Base-by-base conservation (phyloP, 2,888 invertebrate species). In the Julus scanicus region DNA sequence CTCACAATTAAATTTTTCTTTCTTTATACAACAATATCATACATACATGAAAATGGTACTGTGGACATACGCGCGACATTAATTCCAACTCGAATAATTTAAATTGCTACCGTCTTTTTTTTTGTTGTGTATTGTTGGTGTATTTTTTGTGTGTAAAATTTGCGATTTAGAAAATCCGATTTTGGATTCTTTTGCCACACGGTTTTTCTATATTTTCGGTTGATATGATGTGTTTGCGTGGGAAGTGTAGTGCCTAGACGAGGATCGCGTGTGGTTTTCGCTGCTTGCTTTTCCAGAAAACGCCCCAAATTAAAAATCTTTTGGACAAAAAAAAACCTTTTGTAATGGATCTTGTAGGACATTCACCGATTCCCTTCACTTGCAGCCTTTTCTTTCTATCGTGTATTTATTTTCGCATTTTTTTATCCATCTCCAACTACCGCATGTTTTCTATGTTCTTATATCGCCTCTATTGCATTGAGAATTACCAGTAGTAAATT, bases 241-340 rank as follows among this genome's bases (percentile, higher is more conserved):
- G 80, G 80, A 80, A 80, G 80, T 20, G 20, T 20, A 20, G 71
- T 71, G 11, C 5, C 71, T 71, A 71, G 29, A 71, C 80, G 80
- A 80, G 80, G 80, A 11, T 80, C 80, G 80, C 80, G 80, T 80
- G 80, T 37, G 80, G 80, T 80, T 80, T 39, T 80, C 13, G 80
- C 20, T 71, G 71, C 71, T 71, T 29, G 71, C 71, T 71, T 71
- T 57, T 71, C 71, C 80, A 80, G 80, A 80, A 80, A 80, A 80
- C 80, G 80, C 80, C 80, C 80, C 80, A 80, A 80, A 80, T 80
- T 80, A 80, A 80, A 37, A 80, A 80, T 13, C 29, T 80, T 80
- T 44, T 44, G 44, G 80, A 9, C 49, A 57, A 80, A 29, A 37
- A 80, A 80, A 80, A 1, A 3, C 39, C 37, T 37, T 11, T 80